Evolutionary conservation across 2,113 vertebrate species (phyloP), one percentile per base, ranked within the genome.

Genomic region (Pygathrix nemaeus): DNA sequence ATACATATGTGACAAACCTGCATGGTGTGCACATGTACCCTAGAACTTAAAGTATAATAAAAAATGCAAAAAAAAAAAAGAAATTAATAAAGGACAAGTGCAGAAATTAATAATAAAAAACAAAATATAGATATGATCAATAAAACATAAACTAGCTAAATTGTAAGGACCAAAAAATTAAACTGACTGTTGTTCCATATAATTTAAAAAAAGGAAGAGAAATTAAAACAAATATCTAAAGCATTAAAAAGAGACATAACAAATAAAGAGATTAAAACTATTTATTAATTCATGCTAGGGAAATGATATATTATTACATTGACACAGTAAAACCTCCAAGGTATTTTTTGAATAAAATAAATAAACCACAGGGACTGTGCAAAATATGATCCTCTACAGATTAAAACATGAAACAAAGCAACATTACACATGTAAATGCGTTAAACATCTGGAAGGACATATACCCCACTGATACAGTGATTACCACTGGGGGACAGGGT

Each of bases 61-160:
- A 50, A 50, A 50, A 50, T 14, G 48, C 48, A 50, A 50, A 48
- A 48, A 48, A 48, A 38, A 50, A 14, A 73, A 64, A 64, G 17
- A 93, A 91, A 75, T 84, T 64, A 64, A 81, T 86, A 75, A 64
- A 94, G 90, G 6, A 3, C 61, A 82, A 73, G 13, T 43, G n/a
- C 3, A 85, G 30, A 93, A 90, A 38, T 68, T 59, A 81, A 79
- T 68, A 87, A 61, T 80, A 72, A 94, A 92, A 92, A 87, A 84
- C 25, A 88, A 88, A 88, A 73, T 82, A 75, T 32, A 68, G 8
- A 61, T 5, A 45, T 55, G 11, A 89, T 68, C 66, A 72, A 72
- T 90, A 18, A 93, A 88, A 84, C 50, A 95, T 38, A 89, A 55
- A 48, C 7, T 81, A 52, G 38, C 8, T 68, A 66, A 84, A 14